Conservation (phyloP, 2,888 invertebrate genomes). For the Scaptomyza cyrtandrae region DNA sequence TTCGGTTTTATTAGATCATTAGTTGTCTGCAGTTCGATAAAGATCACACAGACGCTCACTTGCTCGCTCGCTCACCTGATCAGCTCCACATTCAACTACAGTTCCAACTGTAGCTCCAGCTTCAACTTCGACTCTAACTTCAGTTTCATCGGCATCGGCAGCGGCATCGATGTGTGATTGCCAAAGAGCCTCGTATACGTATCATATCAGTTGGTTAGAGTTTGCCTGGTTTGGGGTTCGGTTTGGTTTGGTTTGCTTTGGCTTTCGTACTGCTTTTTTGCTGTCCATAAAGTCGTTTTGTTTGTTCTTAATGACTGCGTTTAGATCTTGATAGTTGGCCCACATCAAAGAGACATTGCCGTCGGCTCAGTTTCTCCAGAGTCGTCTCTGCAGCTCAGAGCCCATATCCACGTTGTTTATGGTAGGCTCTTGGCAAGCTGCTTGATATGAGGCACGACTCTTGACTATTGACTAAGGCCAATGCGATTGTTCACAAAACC, state of each 20-base stretch:
- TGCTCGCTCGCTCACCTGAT: constrained; percentile 59
- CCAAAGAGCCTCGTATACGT: constrained; percentile 57
- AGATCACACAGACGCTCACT: constrained; percentile 74
- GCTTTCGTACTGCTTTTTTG: constrained; percentile 62
- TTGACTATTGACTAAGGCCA: constrained; percentile 11
- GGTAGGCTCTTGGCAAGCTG: constrained; percentile 41
- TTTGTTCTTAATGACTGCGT: constrained; percentile 81
- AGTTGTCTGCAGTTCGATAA: constrained; percentile 83
- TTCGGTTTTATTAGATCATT: constrained; percentile 84
- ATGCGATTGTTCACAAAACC: constrained; percentile 29
- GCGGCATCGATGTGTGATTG: constrained; percentile 63
- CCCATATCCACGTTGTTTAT: constrained; percentile 70
- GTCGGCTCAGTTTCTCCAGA: constrained; percentile 54
- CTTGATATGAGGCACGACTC: constrained; percentile 59
- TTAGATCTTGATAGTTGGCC: constrained; percentile 81
- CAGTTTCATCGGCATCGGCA: constrained; percentile 14
- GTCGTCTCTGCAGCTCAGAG: constrained; percentile 16
- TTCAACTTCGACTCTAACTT: constrained; percentile 11
- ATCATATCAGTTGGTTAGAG: constrained; percentile 39
- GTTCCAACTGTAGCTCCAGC: constrained; percentile 18
- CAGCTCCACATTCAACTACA: constrained; percentile 39
- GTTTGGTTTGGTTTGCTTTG: constrained; percentile 30
- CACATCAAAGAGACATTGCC: constrained; percentile 74
- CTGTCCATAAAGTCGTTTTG: constrained; percentile 82
- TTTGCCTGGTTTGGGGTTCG: constrained; percentile 34